Evolutionary conservation across 2,888 invertebrate genomes (phyloP).

Genomic region (Idaea aversata): DNA sequence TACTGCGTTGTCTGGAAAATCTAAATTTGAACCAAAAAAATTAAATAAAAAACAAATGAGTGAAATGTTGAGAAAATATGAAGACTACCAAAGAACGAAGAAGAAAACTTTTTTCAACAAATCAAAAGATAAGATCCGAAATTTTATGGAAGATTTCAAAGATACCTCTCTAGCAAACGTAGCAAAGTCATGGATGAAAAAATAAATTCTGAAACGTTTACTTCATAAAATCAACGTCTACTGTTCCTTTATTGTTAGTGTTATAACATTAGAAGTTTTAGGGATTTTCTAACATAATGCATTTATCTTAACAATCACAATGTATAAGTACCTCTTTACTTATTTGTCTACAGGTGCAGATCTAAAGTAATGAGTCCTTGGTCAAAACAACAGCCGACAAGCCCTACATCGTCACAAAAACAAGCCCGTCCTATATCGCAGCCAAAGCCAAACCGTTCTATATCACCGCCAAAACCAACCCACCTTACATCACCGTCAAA

Average conservation of each 20-base stretch:
- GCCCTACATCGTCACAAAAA: slow-evolving; percentile 12
- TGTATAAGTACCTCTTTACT: background rate
- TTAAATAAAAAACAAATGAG: slow-evolving; percentile 32
- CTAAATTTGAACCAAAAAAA: slow-evolving; percentile 31
- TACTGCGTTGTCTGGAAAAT: slow-evolving; percentile 30
- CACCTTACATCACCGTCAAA: background rate
- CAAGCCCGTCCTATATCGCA: slow-evolving; percentile 5
- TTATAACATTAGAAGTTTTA: slow-evolving; percentile 4
- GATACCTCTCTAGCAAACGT: slow-evolving; percentile 1
- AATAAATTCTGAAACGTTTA: slow-evolving; percentile 5
- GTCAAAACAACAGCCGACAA: slow-evolving; percentile 7
- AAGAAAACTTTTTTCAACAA: slow-evolving; percentile 11
- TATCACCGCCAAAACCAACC: background rate
- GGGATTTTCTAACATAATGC: slow-evolving; percentile 3
- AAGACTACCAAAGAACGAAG: slow-evolving; percentile 22
- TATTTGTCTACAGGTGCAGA: slow-evolving; percentile 18
- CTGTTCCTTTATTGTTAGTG: background rate
- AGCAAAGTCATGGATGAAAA: background rate
- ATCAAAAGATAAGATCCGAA: slow-evolving; percentile 17
- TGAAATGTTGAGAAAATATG: slow-evolving; percentile 34
- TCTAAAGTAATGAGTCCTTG: background rate
- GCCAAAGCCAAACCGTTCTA: background rate
- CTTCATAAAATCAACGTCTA: slow-evolving; percentile 6
- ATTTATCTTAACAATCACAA: too few relatives aligned
- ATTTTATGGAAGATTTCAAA: slow-evolving; percentile 12